phyloP scores from a whole-genome alignment of 2,797 vertebrate genomes.

The Cossypha heuglini region DNA sequence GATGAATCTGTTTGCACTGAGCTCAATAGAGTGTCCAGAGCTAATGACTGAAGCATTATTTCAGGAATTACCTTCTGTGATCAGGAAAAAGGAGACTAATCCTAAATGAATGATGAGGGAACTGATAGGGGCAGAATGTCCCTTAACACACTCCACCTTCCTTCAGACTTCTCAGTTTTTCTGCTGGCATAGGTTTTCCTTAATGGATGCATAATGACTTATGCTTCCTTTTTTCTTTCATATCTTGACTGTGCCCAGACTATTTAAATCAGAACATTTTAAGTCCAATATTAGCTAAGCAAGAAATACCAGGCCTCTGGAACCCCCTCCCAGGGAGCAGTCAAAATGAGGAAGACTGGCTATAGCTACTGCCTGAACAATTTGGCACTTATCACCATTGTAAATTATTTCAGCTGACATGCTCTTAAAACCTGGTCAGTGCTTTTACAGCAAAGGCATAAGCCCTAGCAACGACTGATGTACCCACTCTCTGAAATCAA shows the following conservation, averaged over 20 bases:
- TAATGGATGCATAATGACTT: background rate
- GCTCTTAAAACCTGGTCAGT: background rate
- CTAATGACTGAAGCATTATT: background rate
- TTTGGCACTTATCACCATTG: background rate
- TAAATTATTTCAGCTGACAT: background rate
- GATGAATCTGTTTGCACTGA: background rate
- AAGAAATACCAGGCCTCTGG: background rate
- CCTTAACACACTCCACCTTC: background rate
- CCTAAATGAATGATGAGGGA: background rate
- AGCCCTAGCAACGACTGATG: background rate
- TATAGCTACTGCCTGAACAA: background rate
- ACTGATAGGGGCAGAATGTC: background rate
- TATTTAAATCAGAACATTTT: background rate
- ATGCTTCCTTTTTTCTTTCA: background rate
- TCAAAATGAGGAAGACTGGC: background rate
- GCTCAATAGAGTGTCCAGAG: background rate
- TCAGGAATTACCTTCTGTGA: background rate
- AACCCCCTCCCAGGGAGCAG: background rate
- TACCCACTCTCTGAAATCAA: background rate
- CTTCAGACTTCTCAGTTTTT: background rate
- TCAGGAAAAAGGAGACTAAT: background rate
- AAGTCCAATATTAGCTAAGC: background rate
- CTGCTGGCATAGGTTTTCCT: background rate
- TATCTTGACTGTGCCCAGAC: background rate
- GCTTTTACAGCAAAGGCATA: background rate